Percentiles rank a stretch among this genome's conserved stretches.
phyloP scores from a whole-genome alignment of 2,888 invertebrate genomes.

The Drosophila birchii region DNA sequence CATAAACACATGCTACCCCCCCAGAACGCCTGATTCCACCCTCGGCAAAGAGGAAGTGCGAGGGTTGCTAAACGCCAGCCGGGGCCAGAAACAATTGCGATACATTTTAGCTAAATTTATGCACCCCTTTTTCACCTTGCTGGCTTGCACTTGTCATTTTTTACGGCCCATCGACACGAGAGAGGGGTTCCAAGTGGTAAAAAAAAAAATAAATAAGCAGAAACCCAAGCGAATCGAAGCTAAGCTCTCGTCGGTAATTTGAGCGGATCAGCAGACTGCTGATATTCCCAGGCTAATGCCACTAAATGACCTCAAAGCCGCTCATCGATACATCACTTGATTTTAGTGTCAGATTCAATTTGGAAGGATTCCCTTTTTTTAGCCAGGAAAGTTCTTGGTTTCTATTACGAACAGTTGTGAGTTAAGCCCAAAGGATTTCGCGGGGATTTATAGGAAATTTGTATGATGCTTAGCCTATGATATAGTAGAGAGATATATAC shows the following conservation, averaged over 20 bases:
- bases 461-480: neutral
- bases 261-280: conserved; percentile 55
- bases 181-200: conserved; percentile 27
- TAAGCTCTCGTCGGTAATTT: conserved; percentile 61
- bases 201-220: conserved; percentile 29
- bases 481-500: neutral
- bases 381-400: neutral
- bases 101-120: conserved; percentile 76
- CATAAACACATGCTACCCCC: conserved; percentile 67
- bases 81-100: conserved; percentile 74
- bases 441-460: conserved; percentile 5
- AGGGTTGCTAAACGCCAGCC: conserved; percentile 37
- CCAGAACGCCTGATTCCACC: conserved; percentile 33
- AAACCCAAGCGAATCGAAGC: conserved; percentile 23
- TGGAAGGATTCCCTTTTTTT: conserved; percentile 56
- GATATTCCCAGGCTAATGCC: conserved; percentile 63
- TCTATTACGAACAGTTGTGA: conserved; percentile 29
- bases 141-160: conserved; percentile 68
- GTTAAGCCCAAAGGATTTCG: conserved; percentile 26
- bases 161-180: conserved; percentile 44
- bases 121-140: conserved; percentile 68
- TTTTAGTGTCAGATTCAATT: conserved; percentile 72
- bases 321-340: conserved; percentile 75
- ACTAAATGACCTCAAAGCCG: conserved; percentile 67
- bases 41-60: conserved; percentile 17